Evolutionary conservation across 2,888 invertebrate genomes (phyloP).

Genomic region (Liopterus haemorrhoidalis): DNA sequence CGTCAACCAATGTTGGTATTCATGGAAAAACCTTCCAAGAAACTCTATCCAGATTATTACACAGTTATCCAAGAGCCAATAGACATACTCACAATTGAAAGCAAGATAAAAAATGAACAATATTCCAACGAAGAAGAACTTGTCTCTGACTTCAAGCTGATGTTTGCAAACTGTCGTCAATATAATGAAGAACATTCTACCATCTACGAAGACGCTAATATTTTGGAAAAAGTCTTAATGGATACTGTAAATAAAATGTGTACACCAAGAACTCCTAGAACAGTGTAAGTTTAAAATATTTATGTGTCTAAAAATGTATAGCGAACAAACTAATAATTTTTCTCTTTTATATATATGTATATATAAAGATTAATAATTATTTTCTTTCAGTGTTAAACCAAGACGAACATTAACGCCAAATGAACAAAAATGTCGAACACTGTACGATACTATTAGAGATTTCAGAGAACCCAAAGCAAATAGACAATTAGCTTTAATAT

Average conservation of each 20-base stretch:
- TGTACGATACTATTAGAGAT: constrained; percentile 86
- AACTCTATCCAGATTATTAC: constrained; percentile 92
- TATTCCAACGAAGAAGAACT: constrained; percentile 82
- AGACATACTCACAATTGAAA: constrained; percentile 89
- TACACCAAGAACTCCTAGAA: no score
- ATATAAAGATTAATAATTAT: constrained; percentile 15
- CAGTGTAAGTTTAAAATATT: constrained; percentile 45
- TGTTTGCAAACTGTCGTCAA: constrained; percentile 95
- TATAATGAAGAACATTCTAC: constrained; percentile 95
- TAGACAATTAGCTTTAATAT: constrained; percentile 88
- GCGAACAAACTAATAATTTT: constrained; percentile 10
- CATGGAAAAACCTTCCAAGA: constrained; percentile 93
- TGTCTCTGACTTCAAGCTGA: constrained; percentile 79
- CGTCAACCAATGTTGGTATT: constrained; percentile 86
- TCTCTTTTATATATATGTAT: constrained; percentile 17
- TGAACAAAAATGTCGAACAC: constrained; percentile 72
- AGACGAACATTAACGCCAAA: constrained; percentile 52
- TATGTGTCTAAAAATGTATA: constrained; percentile 38
- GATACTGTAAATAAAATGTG: constrained; percentile 74
- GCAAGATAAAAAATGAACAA: constrained; percentile 78
- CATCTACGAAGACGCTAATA: constrained; percentile 90
- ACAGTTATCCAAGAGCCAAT: constrained; percentile 90
- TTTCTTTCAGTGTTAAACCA: constrained; percentile 40
- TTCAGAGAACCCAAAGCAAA: constrained; percentile 76
- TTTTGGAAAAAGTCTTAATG: constrained; percentile 76